phyloP scores from a whole-genome alignment of 2,888 invertebrate genomes.

The Brachyopa scutellaris region DNA sequence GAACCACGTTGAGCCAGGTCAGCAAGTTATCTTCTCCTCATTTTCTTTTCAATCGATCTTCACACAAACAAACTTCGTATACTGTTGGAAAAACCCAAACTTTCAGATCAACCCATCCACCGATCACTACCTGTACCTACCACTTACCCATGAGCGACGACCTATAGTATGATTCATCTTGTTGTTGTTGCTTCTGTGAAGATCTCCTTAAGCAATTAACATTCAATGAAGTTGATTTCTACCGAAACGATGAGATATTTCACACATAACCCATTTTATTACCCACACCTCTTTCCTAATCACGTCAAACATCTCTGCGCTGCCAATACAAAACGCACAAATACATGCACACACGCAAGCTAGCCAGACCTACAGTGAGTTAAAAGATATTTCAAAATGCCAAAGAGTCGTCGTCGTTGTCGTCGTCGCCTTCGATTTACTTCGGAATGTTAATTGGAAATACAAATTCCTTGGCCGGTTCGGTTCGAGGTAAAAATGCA shows the following conservation, averaged over 20 bases:
- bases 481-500: slow-evolving; percentile 70
- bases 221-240: slow-evolving; percentile 63
- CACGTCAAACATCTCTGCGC: slow-evolving; percentile 45
- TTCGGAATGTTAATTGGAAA: slow-evolving; percentile 71
- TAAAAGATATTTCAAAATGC: slow-evolving; percentile 54
- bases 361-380: slow-evolving; percentile 22
- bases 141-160: neutral
- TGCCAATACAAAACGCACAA: neutral
- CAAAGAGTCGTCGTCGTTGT: slow-evolving; percentile 64
- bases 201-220: slow-evolving; percentile 46
- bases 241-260: slow-evolving; percentile 68
- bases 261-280: slow-evolving; percentile 70
- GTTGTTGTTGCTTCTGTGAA: slow-evolving; percentile 13
- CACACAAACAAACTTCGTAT: no score
- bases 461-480: slow-evolving; percentile 70
- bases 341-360: neutral
- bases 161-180: slow-evolving; percentile 32
- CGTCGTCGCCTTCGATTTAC: slow-evolving; percentile 50
- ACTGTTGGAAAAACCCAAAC: no score
- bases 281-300: slow-evolving; percentile 64
- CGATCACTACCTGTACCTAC: neutral
- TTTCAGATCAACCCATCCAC: neutral
- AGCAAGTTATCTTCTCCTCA: no score
- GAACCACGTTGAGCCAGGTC: no score
- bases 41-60: no score